Conservation (phyloP, 2,888 invertebrate species). For the Pandemis cinnamomeana region DNA sequence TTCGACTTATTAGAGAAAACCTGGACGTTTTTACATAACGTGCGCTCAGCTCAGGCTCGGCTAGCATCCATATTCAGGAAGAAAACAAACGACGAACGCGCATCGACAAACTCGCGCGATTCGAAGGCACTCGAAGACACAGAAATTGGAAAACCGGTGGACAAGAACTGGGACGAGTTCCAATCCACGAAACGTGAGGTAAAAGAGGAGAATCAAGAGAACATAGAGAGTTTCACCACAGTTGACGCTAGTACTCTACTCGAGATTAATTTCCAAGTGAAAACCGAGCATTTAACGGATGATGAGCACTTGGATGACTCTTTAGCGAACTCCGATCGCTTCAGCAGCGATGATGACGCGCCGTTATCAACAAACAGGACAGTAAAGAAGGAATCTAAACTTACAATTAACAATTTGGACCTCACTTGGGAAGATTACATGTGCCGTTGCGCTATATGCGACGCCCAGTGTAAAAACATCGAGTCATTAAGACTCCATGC, state of each 20-base stretch:
- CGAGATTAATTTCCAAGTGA: conserved; percentile 53
- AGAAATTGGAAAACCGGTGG: conserved; percentile 63
- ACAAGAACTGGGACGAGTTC: conserved; percentile 71
- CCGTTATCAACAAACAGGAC: conserved; percentile 65
- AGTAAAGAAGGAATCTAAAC: conserved; percentile 53
- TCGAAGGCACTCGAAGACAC: conserved; percentile 44
- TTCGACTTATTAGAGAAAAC: conserved; percentile 76
- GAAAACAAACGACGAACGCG: conserved; percentile 46
- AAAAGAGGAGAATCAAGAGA: conserved; percentile 58
- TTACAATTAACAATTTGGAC: conserved; percentile 27
- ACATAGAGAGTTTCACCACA: conserved; percentile 49
- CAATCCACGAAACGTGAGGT: conserved; percentile 62
- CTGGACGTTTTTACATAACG: conserved; percentile 71
- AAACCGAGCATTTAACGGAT: conserved; percentile 59
- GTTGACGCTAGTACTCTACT: conserved; percentile 55
- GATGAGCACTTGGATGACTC: conserved; percentile 48
- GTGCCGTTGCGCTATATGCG: conserved; percentile 73
- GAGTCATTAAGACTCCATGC: conserved; percentile 70
- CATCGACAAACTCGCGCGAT: conserved; percentile 34
- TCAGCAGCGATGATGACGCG: conserved; percentile 67
- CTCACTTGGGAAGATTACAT: conserved; percentile 72
- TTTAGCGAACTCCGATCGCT: conserved; percentile 49
- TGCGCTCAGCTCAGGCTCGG: conserved; percentile 70
- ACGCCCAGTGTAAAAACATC: conserved; percentile 73
- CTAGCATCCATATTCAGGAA: conserved; percentile 57